Percentiles rank a stretch among this genome's conserved stretches.
phyloP scores from a whole-genome alignment of 2,888 invertebrate genomes.

The Lasioglossum malachurum region DNA sequence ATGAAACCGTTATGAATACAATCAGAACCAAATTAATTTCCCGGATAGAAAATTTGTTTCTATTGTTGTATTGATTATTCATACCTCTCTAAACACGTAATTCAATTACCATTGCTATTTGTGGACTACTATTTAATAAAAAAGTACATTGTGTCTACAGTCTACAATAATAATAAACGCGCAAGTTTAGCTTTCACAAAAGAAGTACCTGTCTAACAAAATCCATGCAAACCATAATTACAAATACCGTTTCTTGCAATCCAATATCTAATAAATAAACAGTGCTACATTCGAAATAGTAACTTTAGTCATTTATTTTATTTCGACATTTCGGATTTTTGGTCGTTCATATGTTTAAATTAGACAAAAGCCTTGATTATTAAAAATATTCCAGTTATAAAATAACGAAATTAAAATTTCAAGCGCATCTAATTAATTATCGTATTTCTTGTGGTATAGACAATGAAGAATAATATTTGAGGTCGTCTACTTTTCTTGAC shows the following conservation, averaged over 20 bases:
- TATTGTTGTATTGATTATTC: slow-evolving; percentile 9
- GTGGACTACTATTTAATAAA: background rate
- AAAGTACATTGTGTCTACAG: background rate
- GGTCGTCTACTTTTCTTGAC: background rate
- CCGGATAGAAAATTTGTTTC: background rate
- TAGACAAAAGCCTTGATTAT: background rate
- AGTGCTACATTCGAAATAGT: background rate
- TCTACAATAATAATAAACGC: background rate
- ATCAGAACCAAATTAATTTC: slow-evolving; percentile 4
- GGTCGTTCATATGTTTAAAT: background rate
- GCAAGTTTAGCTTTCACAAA: background rate
- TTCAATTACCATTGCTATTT: background rate
- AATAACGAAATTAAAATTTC: too few species aligned
- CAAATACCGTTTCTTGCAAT: background rate
- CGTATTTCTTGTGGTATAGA: background rate
- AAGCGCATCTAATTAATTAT: background rate
- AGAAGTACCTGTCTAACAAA: background rate
- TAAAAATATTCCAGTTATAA: background rate
- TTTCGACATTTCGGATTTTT: background rate
- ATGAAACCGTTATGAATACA: background rate
- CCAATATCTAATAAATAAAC: too few species aligned
- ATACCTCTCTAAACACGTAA: background rate
- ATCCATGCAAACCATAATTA: background rate
- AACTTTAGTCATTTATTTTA: background rate
- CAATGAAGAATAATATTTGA: background rate